Conservation (phyloP, 30 jellyfish, hydroid and myxozoan genomes). For the Sanderia malayensis region DNA sequence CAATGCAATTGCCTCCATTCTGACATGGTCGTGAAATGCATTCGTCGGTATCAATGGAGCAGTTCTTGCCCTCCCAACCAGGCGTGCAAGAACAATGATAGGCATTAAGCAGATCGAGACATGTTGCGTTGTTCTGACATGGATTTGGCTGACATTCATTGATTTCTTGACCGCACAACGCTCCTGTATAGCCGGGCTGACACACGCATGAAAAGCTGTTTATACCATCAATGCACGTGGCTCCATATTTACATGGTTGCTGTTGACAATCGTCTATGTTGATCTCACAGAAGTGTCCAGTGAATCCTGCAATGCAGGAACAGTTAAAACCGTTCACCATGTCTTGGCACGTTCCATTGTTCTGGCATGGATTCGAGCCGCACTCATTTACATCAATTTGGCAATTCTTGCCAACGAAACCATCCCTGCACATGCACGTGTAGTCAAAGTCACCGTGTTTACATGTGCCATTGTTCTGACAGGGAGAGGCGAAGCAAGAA, state of each 20-base stretch:
- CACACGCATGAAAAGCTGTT: slow-evolving; percentile 74
- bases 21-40: slow-evolving; percentile 72
- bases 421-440: slow-evolving; percentile 76
- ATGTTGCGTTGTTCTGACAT: too few relatives aligned
- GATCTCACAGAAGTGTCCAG: slow-evolving; percentile 54
- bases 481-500: slow-evolving; percentile 73
- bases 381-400: slow-evolving; percentile 83
- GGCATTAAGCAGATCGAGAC: slow-evolving; percentile 53
- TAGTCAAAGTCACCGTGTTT: slow-evolving; percentile 58
- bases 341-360: slow-evolving; percentile 61
- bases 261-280: slow-evolving; percentile 77
- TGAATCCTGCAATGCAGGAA: slow-evolving; percentile 57
- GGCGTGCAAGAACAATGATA: slow-evolving; percentile 40
- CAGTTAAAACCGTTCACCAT: slow-evolving; percentile 56
- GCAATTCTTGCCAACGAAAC: slow-evolving; percentile 86
- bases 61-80: slow-evolving; percentile 55
- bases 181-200: slow-evolving; percentile 75
- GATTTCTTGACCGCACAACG: slow-evolving; percentile 61
- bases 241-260: slow-evolving; percentile 70
- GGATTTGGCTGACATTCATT: too few relatives aligned
- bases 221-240: slow-evolving; percentile 72
- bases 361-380: slow-evolving; percentile 65
- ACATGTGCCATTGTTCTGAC: slow-evolving; percentile 88
- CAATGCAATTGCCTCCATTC: slow-evolving; percentile 77
- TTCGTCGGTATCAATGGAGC: slow-evolving; percentile 81